A percentile compares a stretch with the other conserved stretches of the same genome.
These are phyloP conservation scores for Drosophila buzzatii DNA, from an alignment of 2,888 invertebrate genomes.

Conservation along the genomic window DNA sequence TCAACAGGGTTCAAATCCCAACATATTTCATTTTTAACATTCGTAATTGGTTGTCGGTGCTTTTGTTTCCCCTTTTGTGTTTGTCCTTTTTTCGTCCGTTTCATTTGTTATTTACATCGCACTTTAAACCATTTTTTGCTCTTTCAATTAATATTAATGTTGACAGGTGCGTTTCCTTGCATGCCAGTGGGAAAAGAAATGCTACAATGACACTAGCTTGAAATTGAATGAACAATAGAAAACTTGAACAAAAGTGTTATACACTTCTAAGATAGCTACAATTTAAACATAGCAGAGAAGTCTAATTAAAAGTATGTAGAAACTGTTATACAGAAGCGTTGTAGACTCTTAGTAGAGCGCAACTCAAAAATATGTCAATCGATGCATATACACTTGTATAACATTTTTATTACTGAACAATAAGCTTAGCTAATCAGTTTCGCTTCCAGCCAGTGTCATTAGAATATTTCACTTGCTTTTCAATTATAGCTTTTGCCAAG, in stretches of 20 bases:
- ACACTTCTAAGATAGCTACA: not conserved
- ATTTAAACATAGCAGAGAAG: not conserved
- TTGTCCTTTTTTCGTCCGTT: constrained; percentile 20
- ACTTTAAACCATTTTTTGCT: constrained; percentile 21
- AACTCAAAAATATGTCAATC: too few relatives aligned
- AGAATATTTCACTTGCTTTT: not conserved
- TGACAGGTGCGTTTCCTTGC: not conserved
- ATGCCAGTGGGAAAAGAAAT: not conserved
- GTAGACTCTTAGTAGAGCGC: too few relatives aligned
- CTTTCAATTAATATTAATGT: constrained; percentile 17
- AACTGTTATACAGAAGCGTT: too few relatives aligned
- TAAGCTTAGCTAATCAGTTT: not conserved
- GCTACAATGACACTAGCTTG: not conserved
- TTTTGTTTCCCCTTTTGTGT: constrained; percentile 14
- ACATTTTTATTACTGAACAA: not conserved
- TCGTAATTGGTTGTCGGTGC: constrained; percentile 47
- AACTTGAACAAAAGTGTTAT: not conserved
- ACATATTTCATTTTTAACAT: constrained; percentile 47
- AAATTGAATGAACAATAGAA: not conserved
- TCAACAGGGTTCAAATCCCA: constrained; percentile 35
- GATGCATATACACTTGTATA: not conserved
- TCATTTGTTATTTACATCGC: constrained; percentile 38
- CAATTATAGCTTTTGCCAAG: not conserved
- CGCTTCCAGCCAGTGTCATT: constrained; percentile 1
- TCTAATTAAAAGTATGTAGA: not conserved